Base-by-base conservation (phyloP, 2,797 vertebrate genomes). In the Calcarius lapponicus region DNA sequence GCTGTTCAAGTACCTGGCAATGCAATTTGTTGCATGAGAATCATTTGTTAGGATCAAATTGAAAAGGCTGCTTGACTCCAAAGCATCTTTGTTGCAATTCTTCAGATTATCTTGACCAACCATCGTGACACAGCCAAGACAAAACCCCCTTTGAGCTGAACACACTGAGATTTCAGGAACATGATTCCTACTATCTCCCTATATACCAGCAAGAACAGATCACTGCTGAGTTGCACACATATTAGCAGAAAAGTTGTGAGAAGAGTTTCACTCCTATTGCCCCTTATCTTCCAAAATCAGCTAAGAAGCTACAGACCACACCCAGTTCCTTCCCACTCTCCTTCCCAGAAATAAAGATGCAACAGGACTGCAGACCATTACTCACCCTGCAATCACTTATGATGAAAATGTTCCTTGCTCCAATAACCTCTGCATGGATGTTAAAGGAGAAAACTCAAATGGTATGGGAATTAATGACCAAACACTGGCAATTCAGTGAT, bases 31-130 rank as follows among this genome's bases (percentile, higher is more conserved):
- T 38, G 48, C 14, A 57, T 1, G 31, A 61, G 76, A 88, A 90
- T 61, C 9, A 10, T 81, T 19, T 8, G 2, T 45, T 47, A 53
- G 0, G 3, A 91, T 67, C 65, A 10, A 36, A 51, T 1, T 43
- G 50, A 69, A 93, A 92, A 80, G 50, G 72, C 0, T 58, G 53
- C 69, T 88, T 31, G 8, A 25, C 43, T 89, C 58, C 76, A 0
- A 86, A 90, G 61, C n/a, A 57, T 14, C 64, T 74, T 80, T 92
- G 88, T 62, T 69, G 45, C 57, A 86, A 7, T 69, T 65, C 90
- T 88, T 31, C 73, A 40, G 54, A 75, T 95, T 94, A 96, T 91
- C 93, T 94, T 36, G 34, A 66, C 25, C 42, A 54, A 83, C n/a
- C 65, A 92, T 88, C n/a, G 0, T 3, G 31, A 54, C 72, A 93